Base-by-base conservation (phyloP, 2,113 vertebrate genomes). In the Callopanchax toddi region DNA sequence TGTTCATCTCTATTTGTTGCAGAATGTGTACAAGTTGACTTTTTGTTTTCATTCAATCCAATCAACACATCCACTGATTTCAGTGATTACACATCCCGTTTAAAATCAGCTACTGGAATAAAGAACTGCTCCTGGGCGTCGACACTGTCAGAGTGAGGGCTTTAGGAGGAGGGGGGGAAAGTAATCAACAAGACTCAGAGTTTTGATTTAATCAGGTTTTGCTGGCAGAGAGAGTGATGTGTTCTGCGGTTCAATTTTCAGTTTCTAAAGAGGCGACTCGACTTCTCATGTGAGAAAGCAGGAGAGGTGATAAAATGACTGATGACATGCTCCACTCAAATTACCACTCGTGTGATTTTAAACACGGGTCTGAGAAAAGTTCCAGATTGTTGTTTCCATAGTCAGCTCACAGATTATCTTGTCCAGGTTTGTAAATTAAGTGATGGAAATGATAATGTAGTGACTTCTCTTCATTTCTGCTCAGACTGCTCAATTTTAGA, bases 31-130 rank as follows among this genome's bases (percentile, higher is more conserved):
- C 40, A 4, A 53, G 55, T 32, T 0, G 13, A 54, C 48, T 73
- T 36, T 42, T 70, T 74, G 52, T 60, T 1, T 55, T 15, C 11
- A 13, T 60, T 46, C 40, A 49, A 43, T 67, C 53, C 59, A 60
- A 71, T 78, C 67, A 50, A 44, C 4, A 37, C 58, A 22, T 8
- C 71, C 39, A 39, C 55, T 50, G 42, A 61, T 72, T 53, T 66
- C 46, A 16, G 46, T 60, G 72, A 76, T 83, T 73, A 70, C 60
- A 22, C 46, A 4, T n/a, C 48, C 13, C 1, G 21, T 52, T 32
- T 50, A n/a, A 56, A 74, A 78, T 67, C 62, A 67, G 46, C 42
- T 18, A 37, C 66, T 23, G 22, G 9, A 44, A 48, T 51, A 52
- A 60, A 23, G 37, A 26, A 20, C 42, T 18, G 42, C 42, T 44